Evolutionary conservation across 2,113 vertebrate species (phyloP), one percentile per base, ranked within the genome.

Genomic region (Trichechus manatus): DNA sequence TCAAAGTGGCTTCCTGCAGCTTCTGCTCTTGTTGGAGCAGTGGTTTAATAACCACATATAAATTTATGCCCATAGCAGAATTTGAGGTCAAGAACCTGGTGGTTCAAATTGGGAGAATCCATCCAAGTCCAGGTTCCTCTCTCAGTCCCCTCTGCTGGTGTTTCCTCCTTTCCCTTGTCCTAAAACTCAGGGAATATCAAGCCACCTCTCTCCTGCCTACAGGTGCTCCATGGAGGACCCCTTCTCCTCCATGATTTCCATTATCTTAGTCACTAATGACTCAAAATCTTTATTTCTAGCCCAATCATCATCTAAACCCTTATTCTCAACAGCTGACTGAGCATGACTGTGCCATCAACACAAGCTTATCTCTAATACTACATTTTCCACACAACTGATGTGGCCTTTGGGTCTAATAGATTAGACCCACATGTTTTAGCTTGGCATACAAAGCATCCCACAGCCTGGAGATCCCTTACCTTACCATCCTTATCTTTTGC

Each of bases 351-450:
- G 20, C 50, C 27, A 72, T 4, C 19, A 6, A 4, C 8, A 1
- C 8, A 22, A 59, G 44, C 19, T 33, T 56, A 6, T 70, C n/a
- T 82, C 33, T 80, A 27, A 44, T 15, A 36, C 61, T 6, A 2
- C 6, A 19, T 31, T 27, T 42, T 42, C 15, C 36, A 2, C 14
- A 20, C 27, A 63, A 6, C 23, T 0, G 7, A 23, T 17, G 3
- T 4, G 4, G 10, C 17, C n/a, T 81, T 66, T 64, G 23, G 63
- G 27, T 64, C 27, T 8, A 5, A 6, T 1, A 44, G 81, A 44
- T 63, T 61, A 64, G 39, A 31, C 39, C 42, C 61, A 64, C 25
- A 5, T 29, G 4, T 20, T 64, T 64, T 6, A 29, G 25, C 39
- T 84, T 31, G 39, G 59, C 3, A 29, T 29, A 10, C 2, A 13